These are phyloP conservation scores for Imbricaverruca yamaguchii DNA, from an alignment of 2,888 invertebrate genomes.

Conservation along the genomic window DNA sequence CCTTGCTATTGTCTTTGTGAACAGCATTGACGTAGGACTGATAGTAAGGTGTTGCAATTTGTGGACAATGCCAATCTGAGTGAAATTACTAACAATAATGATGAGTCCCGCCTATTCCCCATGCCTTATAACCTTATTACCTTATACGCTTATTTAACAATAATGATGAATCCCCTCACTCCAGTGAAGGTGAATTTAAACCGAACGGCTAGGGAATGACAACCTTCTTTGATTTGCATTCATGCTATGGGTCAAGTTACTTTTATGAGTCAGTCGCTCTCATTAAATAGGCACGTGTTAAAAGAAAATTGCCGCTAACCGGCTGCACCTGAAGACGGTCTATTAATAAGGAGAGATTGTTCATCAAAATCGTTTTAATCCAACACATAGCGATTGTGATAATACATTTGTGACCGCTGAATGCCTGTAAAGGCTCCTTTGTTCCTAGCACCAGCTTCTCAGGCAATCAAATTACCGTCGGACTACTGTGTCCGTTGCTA, in stretches of 20 bases:
- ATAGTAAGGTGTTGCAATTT: no score
- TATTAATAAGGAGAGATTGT: conserved; percentile 8
- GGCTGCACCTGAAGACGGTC: background rate
- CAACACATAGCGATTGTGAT: background rate
- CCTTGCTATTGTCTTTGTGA: no score
- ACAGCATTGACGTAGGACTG: no score
- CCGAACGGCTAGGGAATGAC: no score
- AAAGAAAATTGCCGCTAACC: background rate
- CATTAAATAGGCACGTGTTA: background rate
- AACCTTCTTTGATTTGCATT: background rate
- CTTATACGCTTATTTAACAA: no score
- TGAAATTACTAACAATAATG: no score
- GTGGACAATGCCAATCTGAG: no score
- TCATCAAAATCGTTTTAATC: conserved; percentile 16
- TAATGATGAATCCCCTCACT: no score
- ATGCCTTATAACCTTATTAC: no score
- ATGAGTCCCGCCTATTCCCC: no score
- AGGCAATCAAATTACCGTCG: conserved; percentile 1
- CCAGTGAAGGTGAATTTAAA: no score
- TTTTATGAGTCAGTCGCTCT: background rate
- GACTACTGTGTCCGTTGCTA: conserved; percentile 6
- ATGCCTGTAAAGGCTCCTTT: background rate
- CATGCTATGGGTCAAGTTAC: background rate
- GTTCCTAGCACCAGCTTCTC: background rate
- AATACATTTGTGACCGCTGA: conserved; percentile 14